These are phyloP conservation scores for Microctonus aethiopoides DNA, from an alignment of 2,888 invertebrate genomes.

Conservation along the genomic window DNA sequence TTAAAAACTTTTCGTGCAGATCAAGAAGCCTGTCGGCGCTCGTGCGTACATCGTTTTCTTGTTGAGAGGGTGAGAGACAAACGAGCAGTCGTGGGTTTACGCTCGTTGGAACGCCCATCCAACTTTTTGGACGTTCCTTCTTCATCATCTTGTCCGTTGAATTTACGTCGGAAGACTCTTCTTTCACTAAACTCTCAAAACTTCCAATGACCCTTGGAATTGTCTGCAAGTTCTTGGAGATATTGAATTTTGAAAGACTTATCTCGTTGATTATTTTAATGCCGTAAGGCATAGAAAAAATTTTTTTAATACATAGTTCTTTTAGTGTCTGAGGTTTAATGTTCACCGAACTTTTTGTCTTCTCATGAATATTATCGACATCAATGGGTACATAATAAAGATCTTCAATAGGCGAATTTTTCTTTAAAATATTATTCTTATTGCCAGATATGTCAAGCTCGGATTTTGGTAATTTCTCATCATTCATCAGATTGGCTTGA, in stretches of 20 bases:
- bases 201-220: slow-evolving; percentile 44
- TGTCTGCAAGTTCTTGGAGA: slow-evolving; percentile 49
- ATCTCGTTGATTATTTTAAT: slow-evolving; percentile 69
- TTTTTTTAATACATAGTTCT: slow-evolving; percentile 75
- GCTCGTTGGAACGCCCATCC: slow-evolving; percentile 74
- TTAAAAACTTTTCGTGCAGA: slow-evolving; percentile 77
- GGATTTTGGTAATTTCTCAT: slow-evolving; percentile 64
- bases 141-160: slow-evolving; percentile 42
- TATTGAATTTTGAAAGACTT: slow-evolving; percentile 49
- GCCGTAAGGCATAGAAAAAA: slow-evolving; percentile 78
- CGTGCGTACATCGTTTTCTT: slow-evolving; percentile 68
- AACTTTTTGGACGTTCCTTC: slow-evolving; percentile 57
- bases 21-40: slow-evolving; percentile 76
- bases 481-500: slow-evolving; percentile 44
- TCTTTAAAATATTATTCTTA: slow-evolving; percentile 63
- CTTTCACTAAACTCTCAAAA: slow-evolving; percentile 20
- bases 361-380: neutral
- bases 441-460: slow-evolving; percentile 4
- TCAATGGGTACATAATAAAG: slow-evolving; percentile 48
- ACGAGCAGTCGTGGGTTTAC: slow-evolving; percentile 73
- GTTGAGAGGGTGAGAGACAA: slow-evolving; percentile 80
- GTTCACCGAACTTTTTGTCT: neutral
- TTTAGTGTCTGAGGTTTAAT: slow-evolving; percentile 70
- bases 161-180: slow-evolving; percentile 7
- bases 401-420: slow-evolving; percentile 45